Evolutionary conservation across 2,797 vertebrate genomes (phyloP), one percentile per base, ranked within the genome.

Genomic region (Gobionotothen gibberifrons): DNA sequence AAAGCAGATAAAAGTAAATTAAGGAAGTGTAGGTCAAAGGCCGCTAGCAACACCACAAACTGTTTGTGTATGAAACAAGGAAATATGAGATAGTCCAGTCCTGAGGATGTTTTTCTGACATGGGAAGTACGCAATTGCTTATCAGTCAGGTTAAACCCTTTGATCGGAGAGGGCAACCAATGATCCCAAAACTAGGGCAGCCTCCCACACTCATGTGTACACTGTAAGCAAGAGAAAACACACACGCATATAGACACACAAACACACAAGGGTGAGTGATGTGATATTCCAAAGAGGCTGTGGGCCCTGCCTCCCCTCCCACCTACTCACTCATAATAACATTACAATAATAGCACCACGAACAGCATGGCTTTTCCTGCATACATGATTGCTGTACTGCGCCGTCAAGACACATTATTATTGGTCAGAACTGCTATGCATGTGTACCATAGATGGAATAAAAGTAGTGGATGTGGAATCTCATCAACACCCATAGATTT

Each of bases 81-180:
- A 80, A 82, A 73, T 1, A 1, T 46, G 79, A 74, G 74, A 79
- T 17, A 75, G 65, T 63, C 56, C 21, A 55, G 70, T 21, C 58
- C 58, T 85, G 72, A 65, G 84, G 81, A 89, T 87, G 84, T 89
- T 84, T 80, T 78, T 76, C 75, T 71, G 19, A 69, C 76, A 84
- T 63, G 84, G 85, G 83, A 91, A 91, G 82, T 90, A 80, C 76
- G 80, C 81, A 89, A 40, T 67, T 4, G 60, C 88, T 92, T 92
- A 92, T 90, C 90, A 87, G 86, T 83, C 79, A 84, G 78, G 87
- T 90, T 84, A 86, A 91, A 90, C 58, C 79, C 66, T 85, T 52
- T 56, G 78, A 78, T 87, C 81, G 40, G 73, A 82, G 81, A 85
- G 82, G 84, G 73, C 78, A 90, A 92, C 89, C 84, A 81, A 65